phyloP scores from a whole-genome alignment of 2,113 vertebrate genomes.

The Rhipidura dahli region DNA sequence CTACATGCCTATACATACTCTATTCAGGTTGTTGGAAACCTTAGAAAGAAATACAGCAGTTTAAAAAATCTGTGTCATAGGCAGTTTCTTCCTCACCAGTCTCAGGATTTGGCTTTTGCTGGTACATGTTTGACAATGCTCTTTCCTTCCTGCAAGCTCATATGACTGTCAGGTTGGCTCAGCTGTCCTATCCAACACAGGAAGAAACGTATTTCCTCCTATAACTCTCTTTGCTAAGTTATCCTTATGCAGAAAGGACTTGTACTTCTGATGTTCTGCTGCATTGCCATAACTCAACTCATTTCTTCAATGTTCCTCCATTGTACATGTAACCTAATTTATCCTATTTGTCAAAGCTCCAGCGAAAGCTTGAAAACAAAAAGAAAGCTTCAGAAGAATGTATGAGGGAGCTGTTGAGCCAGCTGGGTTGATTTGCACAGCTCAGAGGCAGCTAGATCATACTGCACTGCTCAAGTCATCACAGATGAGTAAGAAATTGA shows the following conservation, averaged over 20 bases:
- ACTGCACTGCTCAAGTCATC: slow-evolving; percentile 57
- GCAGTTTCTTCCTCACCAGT: background rate
- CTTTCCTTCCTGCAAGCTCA: background rate
- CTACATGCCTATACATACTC: background rate
- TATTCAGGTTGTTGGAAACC: background rate
- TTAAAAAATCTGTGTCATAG: background rate
- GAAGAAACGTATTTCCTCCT: background rate
- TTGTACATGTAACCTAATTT: background rate
- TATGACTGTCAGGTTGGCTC: background rate
- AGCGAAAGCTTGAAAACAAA: slow-evolving; percentile 3
- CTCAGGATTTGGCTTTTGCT: background rate
- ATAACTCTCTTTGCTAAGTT: background rate
- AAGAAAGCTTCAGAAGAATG: background rate
- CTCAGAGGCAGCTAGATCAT: slow-evolving; percentile 38
- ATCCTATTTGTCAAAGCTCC: background rate
- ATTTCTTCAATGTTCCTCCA: background rate
- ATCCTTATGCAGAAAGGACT: background rate
- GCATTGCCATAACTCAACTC: background rate
- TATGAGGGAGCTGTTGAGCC: background rate
- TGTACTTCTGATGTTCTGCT: background rate
- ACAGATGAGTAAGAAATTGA: background rate
- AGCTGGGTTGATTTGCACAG: background rate
- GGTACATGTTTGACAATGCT: background rate
- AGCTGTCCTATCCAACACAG: background rate
- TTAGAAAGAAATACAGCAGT: background rate